phyloP scores from a whole-genome alignment of 2,113 vertebrate genomes.

The Asarcornis scutulata region DNA sequence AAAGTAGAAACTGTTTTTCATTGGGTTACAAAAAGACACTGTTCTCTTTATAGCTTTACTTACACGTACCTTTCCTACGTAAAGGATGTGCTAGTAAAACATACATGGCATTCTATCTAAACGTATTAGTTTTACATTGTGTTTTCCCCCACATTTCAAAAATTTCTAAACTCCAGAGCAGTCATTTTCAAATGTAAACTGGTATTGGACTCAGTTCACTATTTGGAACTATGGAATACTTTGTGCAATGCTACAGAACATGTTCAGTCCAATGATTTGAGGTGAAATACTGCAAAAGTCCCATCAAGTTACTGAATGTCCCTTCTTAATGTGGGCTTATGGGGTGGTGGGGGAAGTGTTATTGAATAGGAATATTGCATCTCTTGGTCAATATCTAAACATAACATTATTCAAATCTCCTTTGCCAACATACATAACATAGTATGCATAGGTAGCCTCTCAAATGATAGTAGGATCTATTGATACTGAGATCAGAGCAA shows the following conservation, averaged over 20 bases:
- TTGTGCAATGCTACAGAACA: background rate
- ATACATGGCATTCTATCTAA: background rate
- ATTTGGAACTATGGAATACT: background rate
- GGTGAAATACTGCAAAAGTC: background rate
- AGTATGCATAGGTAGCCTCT: background rate
- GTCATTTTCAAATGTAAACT: background rate
- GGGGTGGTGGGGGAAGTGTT: background rate
- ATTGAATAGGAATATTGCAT: background rate
- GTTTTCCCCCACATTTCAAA: background rate
- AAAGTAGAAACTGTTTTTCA: background rate
- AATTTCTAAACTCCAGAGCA: background rate
- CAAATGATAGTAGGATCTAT: background rate
- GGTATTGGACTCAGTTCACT: background rate
- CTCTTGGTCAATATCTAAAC: background rate
- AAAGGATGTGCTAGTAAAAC: background rate
- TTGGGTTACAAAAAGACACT: background rate
- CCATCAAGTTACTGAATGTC: background rate
- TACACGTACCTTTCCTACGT: fast-evolving
- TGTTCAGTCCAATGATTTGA: background rate
- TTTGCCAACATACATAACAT: background rate
- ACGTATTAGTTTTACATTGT: fast-evolving
- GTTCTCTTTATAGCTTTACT: background rate
- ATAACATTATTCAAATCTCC: background rate
- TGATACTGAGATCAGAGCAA: background rate
- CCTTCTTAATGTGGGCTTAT: background rate